Percentiles rank a stretch among this genome's conserved stretches.
phyloP scores from a whole-genome alignment of 2,797 vertebrate genomes.

The Sebastes kiyomatsui region DNA sequence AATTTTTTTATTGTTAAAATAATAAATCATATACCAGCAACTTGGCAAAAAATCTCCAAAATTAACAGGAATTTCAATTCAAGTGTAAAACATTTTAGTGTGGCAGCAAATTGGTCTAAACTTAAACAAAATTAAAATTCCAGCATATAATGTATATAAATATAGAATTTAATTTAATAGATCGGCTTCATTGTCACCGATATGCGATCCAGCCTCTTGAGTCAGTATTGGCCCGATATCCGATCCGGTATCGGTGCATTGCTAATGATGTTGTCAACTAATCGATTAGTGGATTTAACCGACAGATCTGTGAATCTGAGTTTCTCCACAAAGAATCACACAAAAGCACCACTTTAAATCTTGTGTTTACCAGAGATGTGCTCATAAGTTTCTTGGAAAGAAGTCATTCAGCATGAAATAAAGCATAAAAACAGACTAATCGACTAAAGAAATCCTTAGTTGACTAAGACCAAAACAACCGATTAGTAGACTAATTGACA shows the following conservation, averaged over 20 bases:
- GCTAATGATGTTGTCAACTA: background rate
- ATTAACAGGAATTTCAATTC: background rate
- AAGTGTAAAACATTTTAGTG: background rate
- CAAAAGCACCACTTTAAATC: background rate
- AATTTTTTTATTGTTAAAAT: too few species aligned
- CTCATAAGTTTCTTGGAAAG: background rate
- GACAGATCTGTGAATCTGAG: background rate
- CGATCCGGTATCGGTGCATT: background rate
- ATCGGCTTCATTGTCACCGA: background rate
- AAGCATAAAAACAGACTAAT: background rate
- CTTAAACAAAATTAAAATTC: background rate
- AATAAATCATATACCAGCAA: too few species aligned
- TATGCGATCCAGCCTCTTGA: background rate
- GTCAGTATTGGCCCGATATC: background rate
- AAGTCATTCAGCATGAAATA: background rate
- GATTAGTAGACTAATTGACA: background rate
- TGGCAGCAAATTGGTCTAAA: background rate
- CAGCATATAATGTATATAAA: background rate
- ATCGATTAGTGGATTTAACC: background rate
- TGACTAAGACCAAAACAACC: background rate
- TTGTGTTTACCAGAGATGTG: background rate
- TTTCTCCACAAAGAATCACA: background rate
- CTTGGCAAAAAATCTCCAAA: too few species aligned
- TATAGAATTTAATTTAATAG: background rate
- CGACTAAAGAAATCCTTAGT: background rate